Evolutionary conservation across 2,113 vertebrate genomes (phyloP).

Genomic region (Lepisosteus osseus): DNA sequence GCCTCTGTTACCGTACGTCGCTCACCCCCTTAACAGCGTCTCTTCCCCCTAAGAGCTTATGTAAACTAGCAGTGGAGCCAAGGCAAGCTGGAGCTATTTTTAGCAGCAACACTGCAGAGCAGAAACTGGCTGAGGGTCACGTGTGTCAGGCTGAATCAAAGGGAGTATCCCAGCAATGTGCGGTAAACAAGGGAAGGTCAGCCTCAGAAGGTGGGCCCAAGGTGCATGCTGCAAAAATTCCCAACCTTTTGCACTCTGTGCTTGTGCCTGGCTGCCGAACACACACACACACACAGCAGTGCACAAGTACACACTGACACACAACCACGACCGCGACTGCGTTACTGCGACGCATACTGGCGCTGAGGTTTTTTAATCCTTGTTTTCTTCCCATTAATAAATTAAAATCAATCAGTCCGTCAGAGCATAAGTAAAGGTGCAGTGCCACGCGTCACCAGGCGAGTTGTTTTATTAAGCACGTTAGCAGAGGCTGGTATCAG

Average conservation of each 20-base stretch:
- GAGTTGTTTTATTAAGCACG: too few species aligned
- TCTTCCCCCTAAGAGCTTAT: constrained; percentile 75
- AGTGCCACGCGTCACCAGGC: too few species aligned
- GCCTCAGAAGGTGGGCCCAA: constrained; percentile 70
- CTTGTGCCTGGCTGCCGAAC: not conserved
- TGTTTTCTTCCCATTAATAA: too few species aligned
- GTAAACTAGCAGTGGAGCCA: constrained; percentile 85
- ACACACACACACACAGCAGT: not conserved
- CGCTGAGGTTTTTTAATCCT: too few species aligned
- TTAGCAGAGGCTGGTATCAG: too few species aligned
- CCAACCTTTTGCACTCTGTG: too few species aligned
- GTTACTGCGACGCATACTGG: too few species aligned
- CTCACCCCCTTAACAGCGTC: constrained; percentile 49
- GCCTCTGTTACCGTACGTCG: constrained; percentile 56
- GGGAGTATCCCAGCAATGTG: constrained; percentile 86
- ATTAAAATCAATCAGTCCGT: too few species aligned
- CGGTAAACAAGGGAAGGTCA: constrained; percentile 87
- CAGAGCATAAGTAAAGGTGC: too few species aligned
- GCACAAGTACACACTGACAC: not conserved
- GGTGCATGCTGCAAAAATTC: constrained; percentile 42
- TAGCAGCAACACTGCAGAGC: constrained; percentile 85
- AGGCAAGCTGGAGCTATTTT: constrained; percentile 86
- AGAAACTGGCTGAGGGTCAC: constrained; percentile 77
- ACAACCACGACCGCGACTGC: not conserved
- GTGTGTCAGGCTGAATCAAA: constrained; percentile 81